These are phyloP conservation scores for Anolis carolinensis DNA, from an alignment of 2,113 vertebrate genomes.

Conservation along the genomic window DNA sequence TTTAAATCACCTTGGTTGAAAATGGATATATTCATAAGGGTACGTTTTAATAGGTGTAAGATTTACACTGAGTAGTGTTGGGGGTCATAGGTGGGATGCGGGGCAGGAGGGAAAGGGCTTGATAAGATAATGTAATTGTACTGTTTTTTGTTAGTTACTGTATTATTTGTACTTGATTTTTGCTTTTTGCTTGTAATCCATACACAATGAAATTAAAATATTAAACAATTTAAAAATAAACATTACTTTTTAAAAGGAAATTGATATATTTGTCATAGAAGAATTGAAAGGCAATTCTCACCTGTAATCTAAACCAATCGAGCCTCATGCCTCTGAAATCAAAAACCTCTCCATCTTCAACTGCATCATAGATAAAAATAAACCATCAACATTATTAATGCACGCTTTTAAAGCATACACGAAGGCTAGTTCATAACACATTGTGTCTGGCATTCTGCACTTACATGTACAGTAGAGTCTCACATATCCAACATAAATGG, in stretches of 20 bases:
- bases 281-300: constrained; percentile 63
- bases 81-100: no score
- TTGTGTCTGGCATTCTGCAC: not conserved
- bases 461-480: no score
- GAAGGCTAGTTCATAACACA: not conserved
- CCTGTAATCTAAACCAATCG: constrained; percentile 99
- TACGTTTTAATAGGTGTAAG: no score
- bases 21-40: no score
- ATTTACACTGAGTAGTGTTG: no score
- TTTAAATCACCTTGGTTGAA: no score
- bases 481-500: no score
- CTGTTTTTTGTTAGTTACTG: no score
- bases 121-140: no score
- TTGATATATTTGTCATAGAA: not conserved
- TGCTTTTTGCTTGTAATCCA: no score
- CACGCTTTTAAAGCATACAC: constrained; percentile 10
- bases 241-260: not conserved
- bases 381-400: constrained; percentile 21
- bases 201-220: not conserved
- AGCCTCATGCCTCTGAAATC: constrained; percentile 98
- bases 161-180: no score
- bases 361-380: constrained; percentile 73
- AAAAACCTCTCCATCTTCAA: constrained; percentile 98
- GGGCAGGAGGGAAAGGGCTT: no score
- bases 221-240: not conserved